phyloP scores from a whole-genome alignment of 2,797 vertebrate species.

The Micrastur ruficollis region DNA sequence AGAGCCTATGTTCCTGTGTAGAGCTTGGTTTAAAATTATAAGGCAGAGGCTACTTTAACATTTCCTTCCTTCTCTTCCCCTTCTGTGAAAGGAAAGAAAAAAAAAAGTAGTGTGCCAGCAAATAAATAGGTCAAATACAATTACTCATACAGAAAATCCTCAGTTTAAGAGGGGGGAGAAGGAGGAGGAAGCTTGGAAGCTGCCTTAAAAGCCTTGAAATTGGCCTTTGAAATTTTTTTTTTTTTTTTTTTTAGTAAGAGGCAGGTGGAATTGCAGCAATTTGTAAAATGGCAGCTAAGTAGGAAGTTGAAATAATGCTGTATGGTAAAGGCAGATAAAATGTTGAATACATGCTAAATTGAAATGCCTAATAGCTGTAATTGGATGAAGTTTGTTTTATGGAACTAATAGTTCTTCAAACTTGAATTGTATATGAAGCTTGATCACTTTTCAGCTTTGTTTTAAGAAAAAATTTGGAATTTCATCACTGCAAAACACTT shows the following conservation, averaged over 20 bases:
- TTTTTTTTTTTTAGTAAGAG: neutral
- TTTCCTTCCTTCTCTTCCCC: slow-evolving; percentile 10
- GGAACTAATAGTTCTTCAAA: neutral
- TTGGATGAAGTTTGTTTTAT: neutral
- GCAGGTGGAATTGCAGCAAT: slow-evolving; percentile 28
- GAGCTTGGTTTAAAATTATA: slow-evolving; percentile 5
- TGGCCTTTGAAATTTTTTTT: slow-evolving; percentile 21
- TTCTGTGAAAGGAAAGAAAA: slow-evolving; percentile 2
- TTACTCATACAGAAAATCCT: slow-evolving; percentile 56
- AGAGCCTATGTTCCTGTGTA: neutral
- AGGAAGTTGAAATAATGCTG: neutral
- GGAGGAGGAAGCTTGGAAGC: slow-evolving; percentile 6
- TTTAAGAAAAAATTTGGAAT: neutral
- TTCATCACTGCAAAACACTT: neutral
- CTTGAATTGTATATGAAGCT: neutral
- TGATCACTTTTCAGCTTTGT: neutral
- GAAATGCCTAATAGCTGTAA: slow-evolving; percentile 3
- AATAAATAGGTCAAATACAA: slow-evolving; percentile 64
- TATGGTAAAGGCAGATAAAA: slow-evolving; percentile 1
- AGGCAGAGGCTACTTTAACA: neutral
- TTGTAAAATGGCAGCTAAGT: slow-evolving; percentile 9
- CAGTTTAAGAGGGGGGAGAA: neutral
- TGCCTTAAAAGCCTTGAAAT: neutral
- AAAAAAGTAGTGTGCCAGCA: neutral
- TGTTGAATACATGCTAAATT: neutral